Conservation (phyloP, 2,113 vertebrate species). For the Callorhinus ursinus region DNA sequence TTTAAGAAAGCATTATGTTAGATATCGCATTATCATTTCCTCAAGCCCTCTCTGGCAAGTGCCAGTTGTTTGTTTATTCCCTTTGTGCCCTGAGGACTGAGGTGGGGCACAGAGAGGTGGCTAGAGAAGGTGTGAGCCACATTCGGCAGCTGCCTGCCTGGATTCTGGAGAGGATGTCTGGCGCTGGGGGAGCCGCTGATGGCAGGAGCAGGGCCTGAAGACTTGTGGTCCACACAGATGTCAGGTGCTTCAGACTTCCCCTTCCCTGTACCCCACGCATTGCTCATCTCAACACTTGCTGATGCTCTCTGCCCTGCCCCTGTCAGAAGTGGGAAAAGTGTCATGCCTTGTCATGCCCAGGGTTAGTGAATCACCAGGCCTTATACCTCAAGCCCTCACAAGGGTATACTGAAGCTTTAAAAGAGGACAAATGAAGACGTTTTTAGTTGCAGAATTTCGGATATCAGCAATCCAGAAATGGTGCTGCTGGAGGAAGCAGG, state of each 20-base stretch:
- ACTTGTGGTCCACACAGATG: not conserved
- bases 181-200: not conserved
- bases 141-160: not conserved
- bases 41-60: not conserved
- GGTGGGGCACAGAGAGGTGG: not conserved
- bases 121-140: not conserved
- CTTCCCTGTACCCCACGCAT: fast-evolving
- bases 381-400: not conserved
- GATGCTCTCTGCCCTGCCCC: not conserved
- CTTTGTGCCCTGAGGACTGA: not conserved
- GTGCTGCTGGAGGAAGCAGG: not conserved
- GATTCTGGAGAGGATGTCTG: not conserved
- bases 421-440: not conserved
- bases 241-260: not conserved
- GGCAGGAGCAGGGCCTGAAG: not conserved
- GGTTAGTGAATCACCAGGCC: not conserved
- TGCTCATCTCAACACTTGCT: not conserved
- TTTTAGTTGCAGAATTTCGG: not conserved
- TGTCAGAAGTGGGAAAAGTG: not conserved
- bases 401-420: not conserved
- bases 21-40: not conserved
- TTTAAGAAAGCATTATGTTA: not conserved
- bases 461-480: not conserved
- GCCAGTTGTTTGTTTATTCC: not conserved
- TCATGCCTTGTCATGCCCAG: not conserved